Percentiles rank a stretch among this genome's conserved stretches.
Conservation (phyloP, 1,140 invertebrate species). For the Drosophila teissieri region DNA sequence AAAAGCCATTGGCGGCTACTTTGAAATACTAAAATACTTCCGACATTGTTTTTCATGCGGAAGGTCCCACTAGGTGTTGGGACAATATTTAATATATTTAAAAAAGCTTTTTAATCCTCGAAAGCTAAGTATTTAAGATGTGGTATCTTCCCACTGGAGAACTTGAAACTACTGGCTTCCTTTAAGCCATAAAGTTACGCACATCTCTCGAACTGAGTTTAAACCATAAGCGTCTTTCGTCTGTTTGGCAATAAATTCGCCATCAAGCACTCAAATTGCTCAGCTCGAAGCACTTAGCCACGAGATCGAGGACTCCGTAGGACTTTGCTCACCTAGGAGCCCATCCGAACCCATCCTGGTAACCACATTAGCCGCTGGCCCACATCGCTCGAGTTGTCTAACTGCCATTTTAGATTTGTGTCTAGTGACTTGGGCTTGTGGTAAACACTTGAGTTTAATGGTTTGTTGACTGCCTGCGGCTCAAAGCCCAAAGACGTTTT, state of each 20-base stretch:
- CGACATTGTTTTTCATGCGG: too few relatives aligned
- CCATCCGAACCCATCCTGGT: conserved; percentile 6
- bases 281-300: conserved; percentile 28
- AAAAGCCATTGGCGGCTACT: not conserved
- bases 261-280: conserved; percentile 33
- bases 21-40: not conserved
- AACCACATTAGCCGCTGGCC: conserved; percentile 46
- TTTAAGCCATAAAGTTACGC: not conserved
- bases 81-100: too few relatives aligned
- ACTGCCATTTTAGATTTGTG: conserved; percentile 83
- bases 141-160: not conserved
- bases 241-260: conserved; percentile 34
- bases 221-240: conserved; percentile 25
- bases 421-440: conserved; percentile 77
- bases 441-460: conserved; percentile 82
- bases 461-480: conserved; percentile 74
- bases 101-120: too few relatives aligned
- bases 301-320: conserved; percentile 2
- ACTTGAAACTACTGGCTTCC: not conserved
- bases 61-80: too few relatives aligned
- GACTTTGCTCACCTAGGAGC: conserved; percentile 25
- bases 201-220: not conserved
- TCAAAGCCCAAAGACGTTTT: conserved; percentile 58
- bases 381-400: conserved; percentile 57
- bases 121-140: not conserved